Percentiles rank a stretch among this genome's conserved stretches.
Evolutionary conservation across 2,888 invertebrate species (phyloP).

Genomic region (Amblyteles armatorius): DNA sequence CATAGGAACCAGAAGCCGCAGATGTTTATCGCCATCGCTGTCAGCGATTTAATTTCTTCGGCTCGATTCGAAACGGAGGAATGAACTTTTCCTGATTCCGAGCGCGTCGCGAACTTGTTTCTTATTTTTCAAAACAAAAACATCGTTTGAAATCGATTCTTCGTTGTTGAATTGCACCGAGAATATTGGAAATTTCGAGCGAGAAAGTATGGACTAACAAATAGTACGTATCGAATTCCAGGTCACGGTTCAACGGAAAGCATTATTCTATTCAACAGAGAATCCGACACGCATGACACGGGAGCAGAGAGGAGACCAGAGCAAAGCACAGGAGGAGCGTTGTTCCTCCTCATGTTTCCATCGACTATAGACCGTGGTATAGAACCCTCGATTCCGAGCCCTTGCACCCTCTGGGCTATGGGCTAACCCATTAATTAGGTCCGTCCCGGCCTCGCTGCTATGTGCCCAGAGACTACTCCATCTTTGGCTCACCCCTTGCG

Average conservation of each 20-base stretch:
- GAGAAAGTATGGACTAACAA: background rate
- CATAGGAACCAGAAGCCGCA: slow-evolving; percentile 19
- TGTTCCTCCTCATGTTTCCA: slow-evolving; percentile 23
- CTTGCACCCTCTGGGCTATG: slow-evolving; percentile 33
- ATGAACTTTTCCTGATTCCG: slow-evolving; percentile 27
- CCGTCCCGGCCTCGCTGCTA: slow-evolving; percentile 26
- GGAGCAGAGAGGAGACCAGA: slow-evolving; percentile 28
- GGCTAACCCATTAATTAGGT: slow-evolving; percentile 52
- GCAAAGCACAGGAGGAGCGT: slow-evolving; percentile 6
- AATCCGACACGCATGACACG: slow-evolving; percentile 29
- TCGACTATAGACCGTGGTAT: background rate
- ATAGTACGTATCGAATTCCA: slow-evolving; percentile 3
- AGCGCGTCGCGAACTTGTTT: background rate
- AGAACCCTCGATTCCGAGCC: slow-evolving; percentile 10
- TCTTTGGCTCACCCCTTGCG: slow-evolving; percentile 33
- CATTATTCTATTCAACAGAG: slow-evolving; percentile 2
- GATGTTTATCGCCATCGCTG: slow-evolving; percentile 55
- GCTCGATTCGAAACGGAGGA: slow-evolving; percentile 17
- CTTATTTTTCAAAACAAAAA: slow-evolving; percentile 21
- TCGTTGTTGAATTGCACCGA: background rate
- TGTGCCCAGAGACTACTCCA: slow-evolving; percentile 34
- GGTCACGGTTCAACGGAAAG: slow-evolving; percentile 14
- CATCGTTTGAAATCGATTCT: background rate
- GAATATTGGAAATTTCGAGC: background rate
- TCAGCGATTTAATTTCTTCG: slow-evolving; percentile 53